phyloP scores from a whole-genome alignment of 1,140 invertebrate genomes.

The Globodera rostochiensis region DNA sequence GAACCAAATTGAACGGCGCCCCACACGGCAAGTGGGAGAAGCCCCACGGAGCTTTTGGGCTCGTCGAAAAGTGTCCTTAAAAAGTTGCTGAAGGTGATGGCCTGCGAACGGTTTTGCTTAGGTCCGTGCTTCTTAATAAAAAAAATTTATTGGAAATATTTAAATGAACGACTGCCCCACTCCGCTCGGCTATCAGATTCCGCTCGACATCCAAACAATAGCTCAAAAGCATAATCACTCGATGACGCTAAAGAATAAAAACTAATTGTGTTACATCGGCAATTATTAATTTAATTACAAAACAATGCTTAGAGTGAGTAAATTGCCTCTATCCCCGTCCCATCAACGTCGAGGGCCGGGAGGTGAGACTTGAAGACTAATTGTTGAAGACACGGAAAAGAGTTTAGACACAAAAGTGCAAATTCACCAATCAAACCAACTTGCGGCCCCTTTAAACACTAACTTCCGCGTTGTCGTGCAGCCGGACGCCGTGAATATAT shows the following conservation, averaged over 20 bases:
- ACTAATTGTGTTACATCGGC: background rate
- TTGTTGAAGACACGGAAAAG: too few species aligned
- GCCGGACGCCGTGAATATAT: background rate
- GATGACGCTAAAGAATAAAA: slow-evolving; percentile 4
- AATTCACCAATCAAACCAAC: too few species aligned
- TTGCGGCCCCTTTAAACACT: too few species aligned
- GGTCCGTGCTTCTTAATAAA: background rate
- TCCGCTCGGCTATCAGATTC: background rate
- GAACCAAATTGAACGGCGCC: slow-evolving; percentile 19
- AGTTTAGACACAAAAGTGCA: too few species aligned
- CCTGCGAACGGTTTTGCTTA: background rate
- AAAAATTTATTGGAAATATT: background rate
- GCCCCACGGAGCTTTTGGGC: slow-evolving; percentile 14
- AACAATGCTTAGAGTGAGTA: too few species aligned
- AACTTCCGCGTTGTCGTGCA: slow-evolving; percentile 5
- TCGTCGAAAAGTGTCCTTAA: slow-evolving; percentile 20
- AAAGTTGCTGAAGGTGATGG: background rate
- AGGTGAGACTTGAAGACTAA: too few species aligned
- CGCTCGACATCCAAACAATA: slow-evolving; percentile 25
- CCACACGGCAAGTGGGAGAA: slow-evolving; percentile 22
- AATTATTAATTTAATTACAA: too few species aligned
- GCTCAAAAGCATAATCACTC: slow-evolving; percentile 13
- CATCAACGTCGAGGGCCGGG: too few species aligned
- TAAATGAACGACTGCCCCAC: background rate
- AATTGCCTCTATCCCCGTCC: too few species aligned